Conservation (phyloP, 2,113 vertebrate species). For the Lophura nycthemera region DNA sequence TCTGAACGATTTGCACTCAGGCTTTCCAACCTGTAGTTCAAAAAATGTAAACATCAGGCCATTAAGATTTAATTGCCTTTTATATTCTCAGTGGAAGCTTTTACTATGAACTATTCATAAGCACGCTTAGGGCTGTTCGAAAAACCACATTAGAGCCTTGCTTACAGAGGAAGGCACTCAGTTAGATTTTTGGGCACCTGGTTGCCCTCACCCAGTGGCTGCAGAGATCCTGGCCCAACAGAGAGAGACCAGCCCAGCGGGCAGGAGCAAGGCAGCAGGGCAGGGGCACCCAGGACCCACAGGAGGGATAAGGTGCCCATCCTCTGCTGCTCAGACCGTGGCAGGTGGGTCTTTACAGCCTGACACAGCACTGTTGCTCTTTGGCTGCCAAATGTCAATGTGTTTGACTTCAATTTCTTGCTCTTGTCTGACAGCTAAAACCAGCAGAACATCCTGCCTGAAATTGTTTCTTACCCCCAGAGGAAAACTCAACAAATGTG, state of each 20-base stretch:
- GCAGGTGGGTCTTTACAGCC: no score
- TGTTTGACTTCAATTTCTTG: neutral
- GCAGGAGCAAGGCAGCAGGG: neutral
- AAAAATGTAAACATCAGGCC: slow-evolving; percentile 53
- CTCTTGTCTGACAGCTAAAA: neutral
- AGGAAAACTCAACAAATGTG: neutral
- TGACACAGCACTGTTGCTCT: neutral
- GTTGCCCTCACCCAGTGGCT: fast-evolving
- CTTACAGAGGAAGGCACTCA: neutral
- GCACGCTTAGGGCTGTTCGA: neutral
- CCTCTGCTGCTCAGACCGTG: fast-evolving
- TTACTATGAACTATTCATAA: slow-evolving; percentile 70
- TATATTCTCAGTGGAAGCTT: slow-evolving; percentile 25
- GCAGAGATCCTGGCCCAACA: neutral
- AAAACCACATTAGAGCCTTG: neutral
- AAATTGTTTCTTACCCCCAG: neutral
- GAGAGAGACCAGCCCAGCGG: neutral
- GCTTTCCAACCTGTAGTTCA: slow-evolving; percentile 45
- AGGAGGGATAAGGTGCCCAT: neutral
- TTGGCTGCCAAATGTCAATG: neutral
- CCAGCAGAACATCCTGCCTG: neutral
- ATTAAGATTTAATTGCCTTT: slow-evolving; percentile 65
- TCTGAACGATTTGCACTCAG: slow-evolving; percentile 27
- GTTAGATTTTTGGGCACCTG: neutral
- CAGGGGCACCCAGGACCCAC: neutral